Percentiles rank a stretch among this genome's conserved stretches.
Evolutionary conservation across 2,113 vertebrate genomes (phyloP).

Genomic region (Lota lota): DNA sequence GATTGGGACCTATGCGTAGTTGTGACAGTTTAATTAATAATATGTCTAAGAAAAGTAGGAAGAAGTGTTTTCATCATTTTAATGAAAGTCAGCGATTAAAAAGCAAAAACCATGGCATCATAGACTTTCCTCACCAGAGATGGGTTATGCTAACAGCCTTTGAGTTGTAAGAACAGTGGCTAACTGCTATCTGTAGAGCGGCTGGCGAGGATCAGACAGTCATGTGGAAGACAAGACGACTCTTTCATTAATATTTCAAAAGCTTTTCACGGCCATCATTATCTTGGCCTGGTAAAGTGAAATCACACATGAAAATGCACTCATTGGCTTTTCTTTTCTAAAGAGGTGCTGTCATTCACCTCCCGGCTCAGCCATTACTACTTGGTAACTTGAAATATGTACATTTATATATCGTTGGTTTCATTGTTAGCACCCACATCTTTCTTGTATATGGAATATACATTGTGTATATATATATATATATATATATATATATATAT

Average conservation of each 20-base stretch:
- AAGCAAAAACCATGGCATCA: too few relatives aligned
- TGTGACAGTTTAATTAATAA: slow-evolving; percentile 1
- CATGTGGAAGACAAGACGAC: slow-evolving; percentile 10
- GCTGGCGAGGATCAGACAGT: slow-evolving; percentile 1
- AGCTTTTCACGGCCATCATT: slow-evolving; percentile 3
- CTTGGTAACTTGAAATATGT: slow-evolving; percentile 6
- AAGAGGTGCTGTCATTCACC: slow-evolving; percentile 7
- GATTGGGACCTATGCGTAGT: neutral
- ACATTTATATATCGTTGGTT: neutral
- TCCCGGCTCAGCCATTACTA: neutral
- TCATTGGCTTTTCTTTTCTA: neutral
- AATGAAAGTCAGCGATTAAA: neutral
- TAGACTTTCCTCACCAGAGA: slow-evolving; percentile 4
- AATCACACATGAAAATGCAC: neutral
- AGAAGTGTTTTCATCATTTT: neutral
- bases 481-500: too few relatives aligned
- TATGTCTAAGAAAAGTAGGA: neutral
- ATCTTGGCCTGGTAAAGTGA: slow-evolving; percentile 9
- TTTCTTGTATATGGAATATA: too few relatives aligned
- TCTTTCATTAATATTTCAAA: slow-evolving; percentile 34
- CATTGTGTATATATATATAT: too few relatives aligned
- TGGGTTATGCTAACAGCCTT: slow-evolving; percentile 2
- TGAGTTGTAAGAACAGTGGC: slow-evolving; percentile 1
- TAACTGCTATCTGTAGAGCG: neutral
- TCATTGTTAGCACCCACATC: neutral